Conservation (phyloP, 2,797 vertebrate species). For the Numenius phaeopus region DNA sequence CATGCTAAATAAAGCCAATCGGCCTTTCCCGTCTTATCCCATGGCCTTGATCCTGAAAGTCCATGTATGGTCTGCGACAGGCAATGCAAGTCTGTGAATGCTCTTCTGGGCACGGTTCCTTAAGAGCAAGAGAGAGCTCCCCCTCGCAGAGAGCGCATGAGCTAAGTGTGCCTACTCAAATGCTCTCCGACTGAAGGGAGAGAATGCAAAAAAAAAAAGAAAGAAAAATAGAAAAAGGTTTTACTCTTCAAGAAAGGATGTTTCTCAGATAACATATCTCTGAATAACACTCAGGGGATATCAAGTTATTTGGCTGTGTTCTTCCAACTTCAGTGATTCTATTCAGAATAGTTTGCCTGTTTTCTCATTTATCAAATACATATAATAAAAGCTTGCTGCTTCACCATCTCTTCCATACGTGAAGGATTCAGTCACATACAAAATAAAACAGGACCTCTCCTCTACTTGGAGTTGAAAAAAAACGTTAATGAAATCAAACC, state of each 20-base stretch:
- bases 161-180: neutral
- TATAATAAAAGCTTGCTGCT: neutral
- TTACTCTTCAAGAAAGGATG: neutral
- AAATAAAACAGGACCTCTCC: neutral
- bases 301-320: neutral
- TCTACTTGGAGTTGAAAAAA: neutral
- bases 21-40: constrained; percentile 29
- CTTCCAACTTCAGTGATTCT: neutral
- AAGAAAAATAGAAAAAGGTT: neutral
- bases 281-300: neutral
- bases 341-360: neutral
- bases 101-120: neutral
- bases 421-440: neutral
- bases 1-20: constrained; percentile 49
- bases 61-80: constrained; percentile 58
- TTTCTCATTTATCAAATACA: neutral
- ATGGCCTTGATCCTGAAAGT: constrained; percentile 32
- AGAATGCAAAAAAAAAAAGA: neutral
- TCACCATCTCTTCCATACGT: neutral
- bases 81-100: neutral
- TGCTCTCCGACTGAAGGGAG: neutral
- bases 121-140: neutral
- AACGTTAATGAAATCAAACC: neutral
- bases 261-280: neutral
- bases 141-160: neutral